Base-by-base conservation (phyloP, 2,113 vertebrate genomes). In the Tylochromis polylepis region DNA sequence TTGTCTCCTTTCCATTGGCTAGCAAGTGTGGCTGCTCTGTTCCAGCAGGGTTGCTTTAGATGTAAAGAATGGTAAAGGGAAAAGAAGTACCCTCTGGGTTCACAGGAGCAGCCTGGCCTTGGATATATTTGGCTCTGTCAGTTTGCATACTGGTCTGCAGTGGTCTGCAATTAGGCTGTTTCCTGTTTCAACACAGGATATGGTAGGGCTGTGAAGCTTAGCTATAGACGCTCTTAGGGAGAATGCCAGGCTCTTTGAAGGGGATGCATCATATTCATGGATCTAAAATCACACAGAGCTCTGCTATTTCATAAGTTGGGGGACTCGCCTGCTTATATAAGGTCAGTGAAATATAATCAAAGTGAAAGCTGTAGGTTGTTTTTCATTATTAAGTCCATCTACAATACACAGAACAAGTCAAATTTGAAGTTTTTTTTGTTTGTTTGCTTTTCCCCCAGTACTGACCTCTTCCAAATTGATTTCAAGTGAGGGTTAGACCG, bases 141-240 rank as follows among this genome's bases (percentile, higher is more conserved):
- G 86, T 94, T 92, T 93, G 88, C 92, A 89, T 93, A 89, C 90
- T 89, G 86, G 92, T 93, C 92, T 91, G 82, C 90, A 62, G n/a
- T 82, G 82, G 81, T 85, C 94, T 95, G 88, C 94, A 95, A 94
- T 94, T 93, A 95, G 87, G 79, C 91, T 53, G 81, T 84, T 95
- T 95, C 93, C 94, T 94, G 94, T 94, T 91, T 86, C 60, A 89
- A 36, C 59, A 79, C 84, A 90, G 94, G 92, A 93, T 88, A 86
- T 83, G 85, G 85, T 65, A 24, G 6, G 34, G 77, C 89, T 88
- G 59, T 82, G 84, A 81, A 86, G 90, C 84, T 38, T 43, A 24
- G 67, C 87, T 85, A 81, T 90, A 51, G 84, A 90, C 67, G 81
- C 84, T 89, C 75, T 75, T n/a, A 59, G 55, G 81, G 84, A 86